Percentiles rank a stretch among this genome's conserved stretches.
Conservation (phyloP, 2,797 vertebrate species). For the Hirundo rustica region DNA sequence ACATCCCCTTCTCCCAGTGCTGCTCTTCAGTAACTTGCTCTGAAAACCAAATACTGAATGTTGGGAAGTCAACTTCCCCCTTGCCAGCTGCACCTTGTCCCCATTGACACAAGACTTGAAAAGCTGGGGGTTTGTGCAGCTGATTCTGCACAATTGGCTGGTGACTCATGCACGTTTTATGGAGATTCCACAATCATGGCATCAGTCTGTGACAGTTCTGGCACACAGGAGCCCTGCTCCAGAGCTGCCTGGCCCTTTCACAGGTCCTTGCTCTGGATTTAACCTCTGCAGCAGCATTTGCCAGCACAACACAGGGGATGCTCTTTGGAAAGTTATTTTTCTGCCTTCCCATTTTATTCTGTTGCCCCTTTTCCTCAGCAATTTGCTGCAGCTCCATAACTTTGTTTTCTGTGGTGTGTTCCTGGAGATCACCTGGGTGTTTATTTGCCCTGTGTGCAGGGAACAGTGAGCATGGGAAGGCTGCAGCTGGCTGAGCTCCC, state of each 20-base stretch:
- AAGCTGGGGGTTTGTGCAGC: background rate
- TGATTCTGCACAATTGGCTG: background rate
- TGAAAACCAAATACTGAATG: background rate
- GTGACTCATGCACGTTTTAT: background rate
- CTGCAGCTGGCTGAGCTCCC: background rate
- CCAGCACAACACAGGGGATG: background rate
- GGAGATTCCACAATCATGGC: background rate
- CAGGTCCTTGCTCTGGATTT: background rate
- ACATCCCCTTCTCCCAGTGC: background rate
- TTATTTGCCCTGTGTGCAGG: background rate
- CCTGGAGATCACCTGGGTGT: background rate
- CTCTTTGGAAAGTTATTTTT: background rate
- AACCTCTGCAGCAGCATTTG: background rate
- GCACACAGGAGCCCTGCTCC: background rate
- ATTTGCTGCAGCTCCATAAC: fast-evolving
- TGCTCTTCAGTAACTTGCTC: background rate
- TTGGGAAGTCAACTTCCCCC: background rate
- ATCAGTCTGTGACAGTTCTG: background rate
- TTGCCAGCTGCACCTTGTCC: background rate
- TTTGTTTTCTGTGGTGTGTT: background rate
- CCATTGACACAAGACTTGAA: background rate
- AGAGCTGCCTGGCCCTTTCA: background rate
- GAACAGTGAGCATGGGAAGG: fast-evolving
- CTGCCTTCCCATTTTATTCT: fast-evolving
- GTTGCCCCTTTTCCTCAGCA: background rate